Evolutionary conservation across 2,797 vertebrate species (phyloP), one percentile per base, ranked within the genome.

Genomic region (Hipposideros larvatus): DNA sequence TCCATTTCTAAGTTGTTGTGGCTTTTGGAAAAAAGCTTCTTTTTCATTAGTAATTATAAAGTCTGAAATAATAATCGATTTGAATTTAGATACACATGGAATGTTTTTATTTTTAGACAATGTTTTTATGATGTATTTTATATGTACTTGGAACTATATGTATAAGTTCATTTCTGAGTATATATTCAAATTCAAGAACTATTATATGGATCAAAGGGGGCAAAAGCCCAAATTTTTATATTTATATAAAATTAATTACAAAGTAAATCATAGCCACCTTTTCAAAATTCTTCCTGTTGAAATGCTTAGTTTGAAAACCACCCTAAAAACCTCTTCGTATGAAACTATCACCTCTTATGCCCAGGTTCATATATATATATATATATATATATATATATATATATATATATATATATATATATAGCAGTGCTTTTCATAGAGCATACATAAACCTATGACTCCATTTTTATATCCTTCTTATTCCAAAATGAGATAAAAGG

Each of bases 121-220:
- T 74, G 28, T 31, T 61, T 71, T 91, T 68, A 16, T 95, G 34
- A 13, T 78, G 14, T 11, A n/a, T 73, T 87, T 88, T 37, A 51
- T 84, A 71, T 15, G 31, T 53, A 46, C 8, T 92, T 88, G 85
- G 53, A 13, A 15, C 18, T 57, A 26, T 31, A 82, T 3, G 6
- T 77, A 6, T 78, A 73, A 57, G n/a, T 82, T 94, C n/a, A 75
- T 89, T 73, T 80, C 21, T 77, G 22, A 6, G 2, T 46, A 55
- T 48, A 59, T 55, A 83, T 96, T 94, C 11, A 87, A 94, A 87
- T 94, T 59, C 84, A 90, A 18, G 4, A 73, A 85, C 4, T 74
- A 51, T 73, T 85, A 37, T 61, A 53, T 74, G 2, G 4, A 34
- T 74, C 28, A 70, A 68, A 84, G 59, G 1, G 26, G 2, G 48